Percentiles rank a stretch among this genome's conserved stretches.
Conservation (phyloP, 2,113 vertebrate genomes). For the Orycteropus afer region DNA sequence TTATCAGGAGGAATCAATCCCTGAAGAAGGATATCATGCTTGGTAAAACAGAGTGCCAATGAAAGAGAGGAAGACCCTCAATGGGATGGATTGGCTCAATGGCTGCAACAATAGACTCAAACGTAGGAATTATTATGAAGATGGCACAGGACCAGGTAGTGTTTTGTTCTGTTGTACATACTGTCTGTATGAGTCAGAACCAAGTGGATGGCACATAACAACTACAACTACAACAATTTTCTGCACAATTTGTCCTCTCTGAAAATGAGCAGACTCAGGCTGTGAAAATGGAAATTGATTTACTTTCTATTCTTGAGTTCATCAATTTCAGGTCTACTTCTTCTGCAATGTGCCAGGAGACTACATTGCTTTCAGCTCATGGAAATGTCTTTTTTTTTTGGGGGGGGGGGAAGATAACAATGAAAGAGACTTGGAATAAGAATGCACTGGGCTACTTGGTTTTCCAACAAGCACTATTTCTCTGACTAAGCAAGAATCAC, state of each 20-base stretch:
- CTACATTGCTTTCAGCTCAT: slow-evolving; percentile 1
- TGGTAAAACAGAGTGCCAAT: not conserved
- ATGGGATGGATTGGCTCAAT: too few species aligned
- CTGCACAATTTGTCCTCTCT: slow-evolving; percentile 47
- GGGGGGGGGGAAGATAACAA: not conserved
- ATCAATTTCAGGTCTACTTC: slow-evolving; percentile 50
- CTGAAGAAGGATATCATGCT: not conserved
- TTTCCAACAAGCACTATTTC: not conserved
- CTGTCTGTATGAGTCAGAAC: not conserved
- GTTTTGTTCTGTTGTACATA: not conserved
- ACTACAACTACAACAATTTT: slow-evolving; percentile 34
- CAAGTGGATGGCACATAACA: not conserved
- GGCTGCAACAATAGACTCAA: not conserved
- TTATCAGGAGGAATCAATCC: not conserved
- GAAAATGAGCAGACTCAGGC: slow-evolving; percentile 58
- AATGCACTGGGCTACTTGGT: slow-evolving; percentile 12
- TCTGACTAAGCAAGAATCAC: not conserved
- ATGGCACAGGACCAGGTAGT: too few species aligned
- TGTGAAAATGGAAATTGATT: slow-evolving; percentile 72
- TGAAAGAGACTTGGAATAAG: slow-evolving; percentile 6
- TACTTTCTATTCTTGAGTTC: slow-evolving; percentile 59
- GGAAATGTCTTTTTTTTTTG: slow-evolving; percentile 1
- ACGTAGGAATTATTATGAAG: too few species aligned
- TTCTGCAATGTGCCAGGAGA: slow-evolving; percentile 36
- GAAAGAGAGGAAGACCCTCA: not conserved